Percentiles rank a stretch among this genome's conserved stretches.
phyloP scores from a whole-genome alignment of 2,797 vertebrate species.

The Alectoris magna region DNA sequence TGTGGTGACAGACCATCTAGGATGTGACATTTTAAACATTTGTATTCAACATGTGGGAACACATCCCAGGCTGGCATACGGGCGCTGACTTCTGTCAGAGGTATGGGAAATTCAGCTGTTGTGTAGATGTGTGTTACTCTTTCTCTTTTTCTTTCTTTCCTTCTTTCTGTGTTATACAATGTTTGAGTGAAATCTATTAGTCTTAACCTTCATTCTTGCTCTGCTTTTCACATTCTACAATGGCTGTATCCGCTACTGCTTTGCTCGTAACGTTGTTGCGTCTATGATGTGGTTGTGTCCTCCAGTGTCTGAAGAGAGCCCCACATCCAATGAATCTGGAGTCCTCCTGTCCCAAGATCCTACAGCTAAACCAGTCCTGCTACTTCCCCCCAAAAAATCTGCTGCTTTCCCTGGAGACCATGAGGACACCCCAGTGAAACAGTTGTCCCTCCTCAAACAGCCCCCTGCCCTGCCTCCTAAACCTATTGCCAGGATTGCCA shows the following conservation, averaged over 20 bases:
- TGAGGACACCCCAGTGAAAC: constrained; percentile 93
- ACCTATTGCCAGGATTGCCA: constrained; percentile 94
- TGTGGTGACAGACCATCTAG: not conserved
- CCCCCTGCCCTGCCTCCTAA: constrained; percentile 98
- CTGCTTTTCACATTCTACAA: constrained; percentile 56
- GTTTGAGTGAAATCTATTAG: constrained; percentile 31
- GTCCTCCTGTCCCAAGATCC: constrained; percentile 90
- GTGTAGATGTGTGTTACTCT: constrained; percentile 15
- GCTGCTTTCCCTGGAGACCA: constrained; percentile 89
- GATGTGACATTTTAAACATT: not conserved
- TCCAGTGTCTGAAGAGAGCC: constrained; percentile 92
- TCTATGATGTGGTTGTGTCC: constrained; percentile 82
- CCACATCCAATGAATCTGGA: constrained; percentile 88
- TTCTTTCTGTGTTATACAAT: not conserved
- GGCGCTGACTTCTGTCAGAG: not conserved
- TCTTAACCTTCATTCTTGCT: constrained; percentile 39
- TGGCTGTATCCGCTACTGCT: constrained; percentile 38
- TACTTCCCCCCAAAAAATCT: constrained; percentile 92
- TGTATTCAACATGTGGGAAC: not conserved
- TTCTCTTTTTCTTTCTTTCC: not conserved
- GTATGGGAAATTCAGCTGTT: constrained; percentile 4
- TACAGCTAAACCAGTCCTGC: constrained; percentile 90
- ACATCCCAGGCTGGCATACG: not conserved
- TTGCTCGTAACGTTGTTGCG: constrained; percentile 80
- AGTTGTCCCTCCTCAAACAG: constrained; percentile 94